Percentiles rank a stretch among this genome's conserved stretches.
Conservation (phyloP, 2,113 vertebrate genomes). For the Clarias batrachus region DNA sequence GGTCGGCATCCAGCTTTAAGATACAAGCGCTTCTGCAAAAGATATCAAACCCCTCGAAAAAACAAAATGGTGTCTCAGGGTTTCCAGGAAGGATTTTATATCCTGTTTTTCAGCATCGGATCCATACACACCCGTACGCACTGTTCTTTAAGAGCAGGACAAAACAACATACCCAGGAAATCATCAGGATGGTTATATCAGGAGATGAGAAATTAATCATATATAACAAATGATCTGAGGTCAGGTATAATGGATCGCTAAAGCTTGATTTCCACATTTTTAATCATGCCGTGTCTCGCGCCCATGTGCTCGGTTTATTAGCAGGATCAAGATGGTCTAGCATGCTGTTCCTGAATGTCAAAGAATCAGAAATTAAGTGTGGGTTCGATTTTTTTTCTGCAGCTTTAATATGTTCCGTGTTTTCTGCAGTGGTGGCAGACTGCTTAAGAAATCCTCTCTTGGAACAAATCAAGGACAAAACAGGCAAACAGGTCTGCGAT, state of each 20-base stretch:
- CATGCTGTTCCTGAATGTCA: not conserved
- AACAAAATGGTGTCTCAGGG: not conserved
- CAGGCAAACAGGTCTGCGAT: not conserved
- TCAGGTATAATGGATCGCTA: not conserved
- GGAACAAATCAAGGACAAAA: not conserved
- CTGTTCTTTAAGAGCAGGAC: not conserved
- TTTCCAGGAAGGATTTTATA: conserved; percentile 9
- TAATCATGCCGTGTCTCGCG: not conserved
- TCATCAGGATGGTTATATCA: not conserved
- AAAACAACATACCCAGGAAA: not conserved
- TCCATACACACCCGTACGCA: not conserved
- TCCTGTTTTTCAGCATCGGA: conserved; percentile 1
- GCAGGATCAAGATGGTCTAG: not conserved
- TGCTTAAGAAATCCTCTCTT: not conserved
- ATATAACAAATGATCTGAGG: not conserved
- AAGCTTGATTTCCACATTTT: not conserved
- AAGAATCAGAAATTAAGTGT: not conserved
- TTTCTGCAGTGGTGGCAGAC: not conserved
- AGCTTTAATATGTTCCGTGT: not conserved
- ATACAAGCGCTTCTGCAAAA: not conserved
- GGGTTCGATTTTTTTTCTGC: not conserved
- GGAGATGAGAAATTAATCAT: not conserved
- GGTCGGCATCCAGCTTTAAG: not conserved
- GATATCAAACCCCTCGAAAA: not conserved
- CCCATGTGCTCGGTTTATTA: not conserved